phyloP scores from a whole-genome alignment of 1,140 invertebrate species.

The Bombus confusus region DNA sequence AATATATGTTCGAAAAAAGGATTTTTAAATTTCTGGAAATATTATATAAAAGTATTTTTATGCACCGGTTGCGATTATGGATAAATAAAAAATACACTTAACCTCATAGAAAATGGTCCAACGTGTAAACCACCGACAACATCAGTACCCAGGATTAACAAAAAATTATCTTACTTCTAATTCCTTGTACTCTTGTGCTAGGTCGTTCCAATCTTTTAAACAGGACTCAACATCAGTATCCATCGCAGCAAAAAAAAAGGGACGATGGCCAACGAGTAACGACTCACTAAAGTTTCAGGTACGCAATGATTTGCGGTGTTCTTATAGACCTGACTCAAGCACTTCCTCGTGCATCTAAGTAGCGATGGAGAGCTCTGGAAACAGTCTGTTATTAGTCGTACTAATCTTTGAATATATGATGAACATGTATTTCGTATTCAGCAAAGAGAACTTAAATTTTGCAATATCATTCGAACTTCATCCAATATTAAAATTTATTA shows the following conservation, averaged over 20 bases:
- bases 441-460: neutral
- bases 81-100: slow-evolving; percentile 35
- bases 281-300: slow-evolving; percentile 12
- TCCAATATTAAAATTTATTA: neutral
- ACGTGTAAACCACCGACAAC: slow-evolving; percentile 10
- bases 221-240: slow-evolving; percentile 84
- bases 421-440: neutral
- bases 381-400: neutral
- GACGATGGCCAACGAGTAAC: neutral
- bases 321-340: neutral
- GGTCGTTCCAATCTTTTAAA: slow-evolving; percentile 90
- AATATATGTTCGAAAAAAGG: neutral
- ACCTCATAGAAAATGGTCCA: slow-evolving; percentile 25
- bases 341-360: slow-evolving; percentile 12
- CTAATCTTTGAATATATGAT: slow-evolving; percentile 25
- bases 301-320: neutral
- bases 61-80: slow-evolving; percentile 13
- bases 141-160: slow-evolving; percentile 3
- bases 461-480: neutral
- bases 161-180: slow-evolving; percentile 85
- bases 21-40: neutral
- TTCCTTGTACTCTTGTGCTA: slow-evolving; percentile 89
- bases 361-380: slow-evolving; percentile 23
- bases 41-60: neutral
- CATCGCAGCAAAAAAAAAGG: slow-evolving; percentile 71